Percentiles rank a stretch among this genome's conserved stretches.
Conservation (phyloP, 2,113 vertebrate genomes). For the cattle (Bos taurus) region DNA sequence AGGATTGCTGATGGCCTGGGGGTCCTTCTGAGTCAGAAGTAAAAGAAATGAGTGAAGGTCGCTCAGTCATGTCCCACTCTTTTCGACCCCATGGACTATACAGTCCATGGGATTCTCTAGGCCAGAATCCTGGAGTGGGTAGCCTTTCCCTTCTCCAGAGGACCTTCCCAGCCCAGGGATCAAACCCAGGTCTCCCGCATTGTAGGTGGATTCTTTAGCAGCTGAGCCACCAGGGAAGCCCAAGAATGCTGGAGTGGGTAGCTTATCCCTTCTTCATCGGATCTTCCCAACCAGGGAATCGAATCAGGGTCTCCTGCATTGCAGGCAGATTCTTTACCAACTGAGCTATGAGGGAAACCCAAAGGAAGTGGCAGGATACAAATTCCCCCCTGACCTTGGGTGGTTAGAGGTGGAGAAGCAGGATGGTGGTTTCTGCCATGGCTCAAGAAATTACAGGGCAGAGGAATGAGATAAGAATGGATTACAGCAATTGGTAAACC, state of each 20-base stretch:
- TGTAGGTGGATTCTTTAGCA: neutral
- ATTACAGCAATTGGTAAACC: neutral
- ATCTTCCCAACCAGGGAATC: neutral
- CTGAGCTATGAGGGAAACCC: neutral
- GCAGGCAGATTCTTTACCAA: neutral
- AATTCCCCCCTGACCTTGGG: too few species aligned
- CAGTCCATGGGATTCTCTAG: neutral
- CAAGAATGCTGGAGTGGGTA: neutral
- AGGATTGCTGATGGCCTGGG: neutral
- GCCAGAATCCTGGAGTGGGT: neutral
- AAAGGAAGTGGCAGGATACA: neutral
- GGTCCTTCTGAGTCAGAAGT: neutral
- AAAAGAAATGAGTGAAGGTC: neutral
- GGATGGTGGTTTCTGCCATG: neutral
- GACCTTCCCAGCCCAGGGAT: neutral
- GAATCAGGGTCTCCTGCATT: neutral
- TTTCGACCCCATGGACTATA: accelerated
- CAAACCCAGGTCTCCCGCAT: neutral
- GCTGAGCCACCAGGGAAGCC: neutral
- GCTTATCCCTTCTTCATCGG: neutral
- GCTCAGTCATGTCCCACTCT: accelerated
- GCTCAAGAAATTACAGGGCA: neutral
- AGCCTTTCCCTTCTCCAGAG: neutral
- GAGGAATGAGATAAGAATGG: neutral
- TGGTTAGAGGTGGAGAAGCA: neutral